Evolutionary conservation across 2,113 vertebrate genomes (phyloP).

Genomic region (Ceratotherium simum): DNA sequence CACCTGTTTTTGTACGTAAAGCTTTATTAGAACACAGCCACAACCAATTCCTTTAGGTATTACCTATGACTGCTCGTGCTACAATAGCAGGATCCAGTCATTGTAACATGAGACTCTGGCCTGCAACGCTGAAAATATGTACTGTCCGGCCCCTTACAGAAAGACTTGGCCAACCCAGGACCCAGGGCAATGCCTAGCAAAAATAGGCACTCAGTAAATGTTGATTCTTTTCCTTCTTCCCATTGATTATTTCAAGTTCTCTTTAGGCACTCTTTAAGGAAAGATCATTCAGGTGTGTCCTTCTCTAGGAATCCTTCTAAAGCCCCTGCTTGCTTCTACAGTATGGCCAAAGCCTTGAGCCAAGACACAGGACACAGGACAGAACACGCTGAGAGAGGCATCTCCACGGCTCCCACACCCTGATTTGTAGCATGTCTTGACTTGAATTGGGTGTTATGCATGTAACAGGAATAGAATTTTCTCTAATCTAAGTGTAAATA

Average conservation of each 20-base stretch:
- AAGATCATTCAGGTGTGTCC: background rate
- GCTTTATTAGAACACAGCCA: background rate
- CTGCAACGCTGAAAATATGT: background rate
- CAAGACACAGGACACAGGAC: background rate
- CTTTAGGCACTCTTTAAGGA: background rate
- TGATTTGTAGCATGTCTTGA: background rate
- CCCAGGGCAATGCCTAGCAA: background rate
- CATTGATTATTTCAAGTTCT: background rate
- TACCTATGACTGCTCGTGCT: background rate
- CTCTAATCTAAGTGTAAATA: slow-evolving; percentile 16
- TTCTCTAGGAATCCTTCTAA: background rate
- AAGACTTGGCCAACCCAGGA: background rate
- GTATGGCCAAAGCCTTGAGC: background rate
- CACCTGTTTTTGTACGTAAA: background rate
- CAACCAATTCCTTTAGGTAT: background rate
- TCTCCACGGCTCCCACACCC: background rate
- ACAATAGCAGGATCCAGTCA: background rate
- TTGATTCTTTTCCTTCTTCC: background rate
- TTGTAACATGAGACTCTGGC: background rate
- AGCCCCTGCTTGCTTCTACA: background rate
- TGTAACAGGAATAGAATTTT: background rate
- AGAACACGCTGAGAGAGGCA: background rate
- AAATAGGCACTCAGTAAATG: background rate
- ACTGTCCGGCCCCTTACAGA: background rate
- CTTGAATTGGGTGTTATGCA: background rate